Base-by-base conservation (phyloP, 2,888 invertebrate species). In the Meghimatium bilineatum region DNA sequence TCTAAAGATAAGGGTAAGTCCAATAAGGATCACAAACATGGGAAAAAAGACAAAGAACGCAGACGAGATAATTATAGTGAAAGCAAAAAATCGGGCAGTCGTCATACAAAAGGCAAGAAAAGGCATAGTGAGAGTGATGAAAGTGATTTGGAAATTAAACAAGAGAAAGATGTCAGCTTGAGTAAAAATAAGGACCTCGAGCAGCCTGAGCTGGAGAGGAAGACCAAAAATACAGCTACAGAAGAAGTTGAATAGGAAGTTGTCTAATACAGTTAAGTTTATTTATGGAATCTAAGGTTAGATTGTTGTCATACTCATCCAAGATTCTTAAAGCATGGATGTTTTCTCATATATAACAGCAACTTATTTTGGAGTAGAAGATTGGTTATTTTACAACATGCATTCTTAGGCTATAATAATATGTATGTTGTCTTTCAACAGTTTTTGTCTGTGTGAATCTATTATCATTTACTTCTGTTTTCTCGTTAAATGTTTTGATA, bases 1-100 rank as follows among this genome's bases (percentile, higher is more conserved):
- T 63, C 38, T 77, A 36, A 75, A 79, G 84, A 85, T 82, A 77
- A 80, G 74, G 81, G 80, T 17, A 76, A 78, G 69, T 36, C 67
- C 56, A 69, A 67, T n/a, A 77, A 29, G 52, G 67, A 82, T 17
- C 63, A 38, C 29, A 17, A 49, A 26, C 66, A 76, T n/a, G 67
- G 23, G 26, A 76, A 63, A 52, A 36, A 34, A 32, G 81, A 74
- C 23, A 81, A 74, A 44, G 81, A 81, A 1, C 49, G 66, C 32
- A 82, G 69, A n/a, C 36, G 34, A 29, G 60, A 63, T 63, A 81
- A 32, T 8, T 20, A 52, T 29, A 36, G 49, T n/a, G 63, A 29
- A 23, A 44, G 44, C 17, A 81, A 52, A n/a, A 76, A 76, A 52
- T 49, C 23, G 38, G 69, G 78, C 23, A 67, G 60, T 23, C 77